Evolutionary conservation across 2,113 vertebrate species (phyloP), one percentile per base, ranked within the genome.

Genomic region (Charadrius vociferus): DNA sequence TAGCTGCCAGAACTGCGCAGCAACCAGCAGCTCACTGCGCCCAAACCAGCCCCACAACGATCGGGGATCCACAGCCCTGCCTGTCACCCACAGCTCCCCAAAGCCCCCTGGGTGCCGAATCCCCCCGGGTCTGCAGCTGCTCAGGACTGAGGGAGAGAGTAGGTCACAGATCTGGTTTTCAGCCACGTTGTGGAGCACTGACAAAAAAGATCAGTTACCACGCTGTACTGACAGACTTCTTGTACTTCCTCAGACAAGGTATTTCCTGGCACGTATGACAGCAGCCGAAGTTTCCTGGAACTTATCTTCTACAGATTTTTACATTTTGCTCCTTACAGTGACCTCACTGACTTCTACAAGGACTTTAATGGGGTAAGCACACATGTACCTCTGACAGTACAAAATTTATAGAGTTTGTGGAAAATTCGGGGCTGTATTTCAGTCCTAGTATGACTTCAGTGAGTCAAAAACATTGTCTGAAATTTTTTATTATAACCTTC

Each of bases 321-420:
- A n/a, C 27, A 23, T 29, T 96, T 91, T 81, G 94, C 88, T n/a
- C 56, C 47, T 52, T 86, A 95, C 56, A 36, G 74, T 14, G 59
- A 96, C n/a, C 13, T 96, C 27, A 13, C 41, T 7, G 9, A 43
- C 15, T 96, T 82, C 68, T 94, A 94, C 72, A 52, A 61, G 14
- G 52, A 90, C 50, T 96, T 97, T 27, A 85, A 96, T 36, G 86
- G 86, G 88, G 95, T 97, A 95, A 32, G 93, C 83, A 56, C 75
- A 71, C 6, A 4, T 1, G 20, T 24, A 43, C 16, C 21, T 36
- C 52, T 61, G 22, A 50, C n/a, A 45, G 7, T 37, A 65, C 43
- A 53, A 18, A 19, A 27, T 52, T 45, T 66, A 36, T 22, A 26
- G 8, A 39, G 12, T 52, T 23, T 27, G 26, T 50, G 50, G 50